phyloP scores from a whole-genome alignment of 2,113 vertebrate genomes.

The Malaclemys terrapin region DNA sequence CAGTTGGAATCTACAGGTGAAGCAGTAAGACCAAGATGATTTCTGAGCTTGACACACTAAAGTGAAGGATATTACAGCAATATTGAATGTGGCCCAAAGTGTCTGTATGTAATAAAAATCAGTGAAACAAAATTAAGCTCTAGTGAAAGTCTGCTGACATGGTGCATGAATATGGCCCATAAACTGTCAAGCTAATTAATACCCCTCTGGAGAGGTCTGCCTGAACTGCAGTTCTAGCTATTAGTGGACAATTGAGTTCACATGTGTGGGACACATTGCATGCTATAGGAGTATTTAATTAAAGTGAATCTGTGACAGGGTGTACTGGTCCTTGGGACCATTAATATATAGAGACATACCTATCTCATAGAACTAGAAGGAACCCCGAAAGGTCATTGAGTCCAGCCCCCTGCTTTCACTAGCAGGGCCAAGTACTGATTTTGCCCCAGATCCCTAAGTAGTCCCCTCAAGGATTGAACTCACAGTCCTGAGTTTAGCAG shows the following conservation, averaged over 20 bases:
- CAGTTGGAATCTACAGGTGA: fast-evolving
- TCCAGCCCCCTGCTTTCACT: too few relatives aligned
- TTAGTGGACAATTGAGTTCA: fast-evolving
- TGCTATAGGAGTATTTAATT: fast-evolving
- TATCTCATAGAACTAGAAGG: too few relatives aligned
- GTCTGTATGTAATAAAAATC: background rate
- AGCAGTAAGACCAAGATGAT: background rate
- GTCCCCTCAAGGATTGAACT: too few relatives aligned
- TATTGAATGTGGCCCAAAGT: background rate
- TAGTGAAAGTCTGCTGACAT: background rate
- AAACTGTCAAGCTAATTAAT: background rate
- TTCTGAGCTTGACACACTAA: background rate
- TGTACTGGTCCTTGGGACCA: background rate
- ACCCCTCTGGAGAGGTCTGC: background rate
- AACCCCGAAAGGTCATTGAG: too few relatives aligned
- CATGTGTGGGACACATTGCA: background rate
- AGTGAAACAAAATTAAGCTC: slow-evolving; percentile 1
- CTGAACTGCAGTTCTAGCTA: background rate
- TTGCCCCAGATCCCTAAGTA: too few relatives aligned
- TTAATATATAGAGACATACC: too few relatives aligned
- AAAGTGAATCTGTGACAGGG: background rate
- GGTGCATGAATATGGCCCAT: background rate
- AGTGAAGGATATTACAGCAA: fast-evolving
- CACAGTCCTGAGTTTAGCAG: too few relatives aligned
- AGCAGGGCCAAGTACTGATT: too few relatives aligned